A percentile compares a stretch with the other conserved stretches of the same genome.
Conservation (phyloP, 2,113 vertebrate species). For the Erythrolamprus reginae region DNA sequence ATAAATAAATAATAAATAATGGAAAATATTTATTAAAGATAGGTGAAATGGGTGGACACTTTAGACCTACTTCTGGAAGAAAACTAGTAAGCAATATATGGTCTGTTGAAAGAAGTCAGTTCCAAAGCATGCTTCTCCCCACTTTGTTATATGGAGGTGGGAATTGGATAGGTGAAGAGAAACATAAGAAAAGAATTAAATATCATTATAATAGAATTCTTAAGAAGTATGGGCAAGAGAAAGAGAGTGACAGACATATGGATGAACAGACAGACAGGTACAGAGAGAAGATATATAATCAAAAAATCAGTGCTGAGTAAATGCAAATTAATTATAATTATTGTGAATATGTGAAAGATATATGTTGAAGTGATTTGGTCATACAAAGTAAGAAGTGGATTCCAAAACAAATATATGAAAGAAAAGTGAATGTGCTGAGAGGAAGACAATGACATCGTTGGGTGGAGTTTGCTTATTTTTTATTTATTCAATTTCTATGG, state of each 20-base stretch:
- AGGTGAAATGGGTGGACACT: background rate
- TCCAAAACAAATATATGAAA: background rate
- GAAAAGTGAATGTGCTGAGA: background rate
- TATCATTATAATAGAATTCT: background rate
- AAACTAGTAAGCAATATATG: background rate
- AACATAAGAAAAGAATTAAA: background rate
- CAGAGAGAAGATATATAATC: too few species aligned
- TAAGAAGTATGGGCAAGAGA: background rate
- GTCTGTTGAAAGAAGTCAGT: background rate
- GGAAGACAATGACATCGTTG: background rate
- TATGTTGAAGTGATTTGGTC: background rate
- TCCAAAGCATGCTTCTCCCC: background rate
- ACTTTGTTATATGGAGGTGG: background rate
- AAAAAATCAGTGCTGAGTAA: background rate
- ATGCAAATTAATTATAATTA: too few species aligned
- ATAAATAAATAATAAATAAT: too few species aligned
- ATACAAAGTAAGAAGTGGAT: too few species aligned
- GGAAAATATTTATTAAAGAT: background rate
- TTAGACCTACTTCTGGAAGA: background rate
- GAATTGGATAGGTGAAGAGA: background rate
- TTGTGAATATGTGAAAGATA: too few species aligned
- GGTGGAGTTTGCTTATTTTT: too few species aligned
- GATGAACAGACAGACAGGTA: too few species aligned
- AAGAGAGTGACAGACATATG: background rate
- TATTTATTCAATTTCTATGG: too few species aligned